Base-by-base conservation (phyloP, 2,888 invertebrate genomes). In the Agrochola lota region DNA sequence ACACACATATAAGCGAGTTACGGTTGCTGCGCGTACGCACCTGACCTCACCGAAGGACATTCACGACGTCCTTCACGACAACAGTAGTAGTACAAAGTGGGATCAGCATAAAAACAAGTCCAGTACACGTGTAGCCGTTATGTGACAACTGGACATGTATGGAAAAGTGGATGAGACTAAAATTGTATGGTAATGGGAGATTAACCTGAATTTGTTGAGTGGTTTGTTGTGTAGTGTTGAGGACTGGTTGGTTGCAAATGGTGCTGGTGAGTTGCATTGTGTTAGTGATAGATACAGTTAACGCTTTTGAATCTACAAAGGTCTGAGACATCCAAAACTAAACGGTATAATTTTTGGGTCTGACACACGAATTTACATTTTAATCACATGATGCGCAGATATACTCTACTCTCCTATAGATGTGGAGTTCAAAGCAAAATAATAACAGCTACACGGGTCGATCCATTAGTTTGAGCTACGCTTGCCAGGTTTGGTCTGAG, bases 101-200 rank as follows among this genome's bases (percentile, higher is more conserved):
- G n/a, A 72, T 70, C 79, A 77, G 74, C 59, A 77, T 35, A 85
- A 85, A 85, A 84, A 85, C 70, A 35, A 62, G 67, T 64, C 64
- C 70, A 74, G 57, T 73, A 71, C 76, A 70, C 57, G 76, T 74
- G 49, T n/a, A 63, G 71, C 85, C 81, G 88, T 87, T 88, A 88
- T 43, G 64, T 62, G 66, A 66, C 52, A 26, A 78, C 63, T 80
- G 43, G n/a, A 35, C 83, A 43, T 81, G 52, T 83, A 87, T 57
- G 80, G 78, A 70, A 35, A 79, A 78, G 77, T 78, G 60, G 83
- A 78, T 80, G 70, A 66, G 26, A 75, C 88, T 85, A 84, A 85
- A 87, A 68, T 63, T 80, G 69, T 84, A 90, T 88, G 87, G 60
- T 85, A 85, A 87, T 90, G 64, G 15, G 35, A 78, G 74, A 81